A percentile compares a stretch with the other conserved stretches of the same genome.
Evolutionary conservation across 2,113 vertebrate genomes (phyloP).

Genomic region (Callocephalon fimbriatum): DNA sequence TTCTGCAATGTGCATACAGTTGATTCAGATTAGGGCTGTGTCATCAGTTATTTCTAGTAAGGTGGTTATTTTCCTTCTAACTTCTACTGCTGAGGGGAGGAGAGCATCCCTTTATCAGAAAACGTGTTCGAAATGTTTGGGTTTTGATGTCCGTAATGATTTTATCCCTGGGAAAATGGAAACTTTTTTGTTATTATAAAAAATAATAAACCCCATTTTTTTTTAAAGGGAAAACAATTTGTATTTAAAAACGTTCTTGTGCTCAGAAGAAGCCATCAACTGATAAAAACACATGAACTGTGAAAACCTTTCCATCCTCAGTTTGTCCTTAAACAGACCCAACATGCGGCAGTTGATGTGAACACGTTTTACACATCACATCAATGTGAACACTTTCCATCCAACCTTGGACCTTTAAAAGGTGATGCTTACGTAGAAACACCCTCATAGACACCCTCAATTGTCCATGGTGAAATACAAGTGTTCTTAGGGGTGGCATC

Average conservation of each 20-base stretch:
- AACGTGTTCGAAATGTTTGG: neutral
- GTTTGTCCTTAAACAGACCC: neutral
- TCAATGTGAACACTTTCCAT: neutral
- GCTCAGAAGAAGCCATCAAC: neutral
- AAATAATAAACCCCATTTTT: neutral
- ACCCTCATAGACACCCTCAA: neutral
- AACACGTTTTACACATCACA: neutral
- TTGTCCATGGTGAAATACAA: neutral
- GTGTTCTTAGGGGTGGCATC: neutral
- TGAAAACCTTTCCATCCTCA: neutral
- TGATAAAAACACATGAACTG: neutral
- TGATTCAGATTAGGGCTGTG: neutral
- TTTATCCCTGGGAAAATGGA: neutral
- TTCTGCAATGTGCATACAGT: neutral
- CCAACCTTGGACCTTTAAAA: neutral
- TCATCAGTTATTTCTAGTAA: neutral
- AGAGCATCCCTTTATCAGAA: neutral
- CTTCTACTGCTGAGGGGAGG: neutral
- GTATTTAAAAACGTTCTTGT: neutral
- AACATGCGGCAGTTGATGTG: rapidly evolving
- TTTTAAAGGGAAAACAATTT: neutral
- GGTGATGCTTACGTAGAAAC: neutral
- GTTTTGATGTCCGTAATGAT: neutral
- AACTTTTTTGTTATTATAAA: neutral
- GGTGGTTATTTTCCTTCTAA: neutral